Base-by-base conservation (phyloP, 2,888 invertebrate genomes). In the Matsumyia berberina region DNA sequence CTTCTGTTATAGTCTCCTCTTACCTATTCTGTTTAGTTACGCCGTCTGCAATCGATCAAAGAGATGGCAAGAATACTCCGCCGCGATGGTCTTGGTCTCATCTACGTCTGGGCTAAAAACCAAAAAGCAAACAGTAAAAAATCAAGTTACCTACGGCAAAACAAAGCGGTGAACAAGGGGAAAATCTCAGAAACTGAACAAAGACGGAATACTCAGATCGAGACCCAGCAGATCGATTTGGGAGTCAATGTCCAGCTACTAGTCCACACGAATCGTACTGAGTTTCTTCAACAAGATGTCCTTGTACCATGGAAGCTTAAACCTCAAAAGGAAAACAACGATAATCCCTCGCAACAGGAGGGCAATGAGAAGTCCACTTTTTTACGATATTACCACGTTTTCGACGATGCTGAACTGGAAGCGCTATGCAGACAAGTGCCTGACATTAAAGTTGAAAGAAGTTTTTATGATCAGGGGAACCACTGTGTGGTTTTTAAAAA, bases 91-190 rank as follows among this genome's bases (percentile, higher is more conserved):
- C 92, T 92, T 86, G 96, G 96, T 1, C 92, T 99, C 5, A 95
- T 99, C 78, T 98, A 99, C 87, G 99, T 99, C 0, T 99, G 99
- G 99, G 98, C 99, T 0, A 96, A 96, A 91, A 96, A 98, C 89
- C 98, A 98, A 91, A 93, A 93, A 1, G 94, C 92, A 81, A 93
- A 95, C 49, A 93, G 93, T 17, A 91, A 93, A 64, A 94, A 94
- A 88, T 95, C 96, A 0, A 94, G 94, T 69, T 97, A 96, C 89
- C 91, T 97, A 29, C 95, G 94, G 87, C 94, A 94, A 88, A 93
- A 93, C 87, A 93, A 93, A 82, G 93, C 93, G 86, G 92, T 93
- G 62, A 90, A 92, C 37, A 92, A 90, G 87, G 88, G 89, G 4
- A 89, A 90, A n/a, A 88, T 89, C 42, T 89, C 92, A 72, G 93